Evolutionary conservation across 2,113 vertebrate species (phyloP).

Genomic region (Pseudolaguvia tuberculata): DNA sequence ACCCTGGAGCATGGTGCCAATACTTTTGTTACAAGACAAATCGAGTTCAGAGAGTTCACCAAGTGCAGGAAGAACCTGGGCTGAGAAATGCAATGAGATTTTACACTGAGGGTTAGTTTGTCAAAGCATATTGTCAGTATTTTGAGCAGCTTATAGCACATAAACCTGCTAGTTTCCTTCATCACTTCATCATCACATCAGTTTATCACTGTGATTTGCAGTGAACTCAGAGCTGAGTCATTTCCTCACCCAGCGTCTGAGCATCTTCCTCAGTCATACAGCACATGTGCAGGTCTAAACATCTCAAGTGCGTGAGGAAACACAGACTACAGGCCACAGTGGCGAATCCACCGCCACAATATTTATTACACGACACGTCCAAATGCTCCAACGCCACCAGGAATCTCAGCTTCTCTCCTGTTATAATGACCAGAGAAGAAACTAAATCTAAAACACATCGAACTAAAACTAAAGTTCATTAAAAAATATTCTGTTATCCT

Average conservation of each 20-base stretch:
- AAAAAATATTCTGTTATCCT: no score
- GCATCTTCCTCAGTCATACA: slow-evolving; percentile 69
- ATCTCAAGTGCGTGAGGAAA: slow-evolving; percentile 67
- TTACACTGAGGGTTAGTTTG: background rate
- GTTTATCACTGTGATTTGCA: no score
- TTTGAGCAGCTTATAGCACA: no score
- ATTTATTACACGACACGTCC: slow-evolving; percentile 80
- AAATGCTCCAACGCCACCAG: slow-evolving; percentile 69
- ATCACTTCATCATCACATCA: no score
- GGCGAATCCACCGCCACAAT: slow-evolving; percentile 71
- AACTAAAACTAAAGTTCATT: no score
- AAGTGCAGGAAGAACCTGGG: slow-evolving; percentile 78
- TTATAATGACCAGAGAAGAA: slow-evolving; percentile 23
- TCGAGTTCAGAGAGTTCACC: slow-evolving; percentile 73
- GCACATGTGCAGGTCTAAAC: slow-evolving; percentile 79
- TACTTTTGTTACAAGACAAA: slow-evolving; percentile 78
- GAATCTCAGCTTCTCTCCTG: slow-evolving; percentile 69
- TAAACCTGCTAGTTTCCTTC: no score
- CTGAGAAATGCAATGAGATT: slow-evolving; percentile 59
- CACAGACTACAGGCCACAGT: slow-evolving; percentile 61
- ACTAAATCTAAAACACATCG: no score
- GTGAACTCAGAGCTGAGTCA: background rate
- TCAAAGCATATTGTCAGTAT: no score
- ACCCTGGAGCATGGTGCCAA: slow-evolving; percentile 61
- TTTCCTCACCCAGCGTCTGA: slow-evolving; percentile 68